Evolutionary conservation across 2,888 invertebrate species (phyloP).

Genomic region (Tetragonula carbonaria): DNA sequence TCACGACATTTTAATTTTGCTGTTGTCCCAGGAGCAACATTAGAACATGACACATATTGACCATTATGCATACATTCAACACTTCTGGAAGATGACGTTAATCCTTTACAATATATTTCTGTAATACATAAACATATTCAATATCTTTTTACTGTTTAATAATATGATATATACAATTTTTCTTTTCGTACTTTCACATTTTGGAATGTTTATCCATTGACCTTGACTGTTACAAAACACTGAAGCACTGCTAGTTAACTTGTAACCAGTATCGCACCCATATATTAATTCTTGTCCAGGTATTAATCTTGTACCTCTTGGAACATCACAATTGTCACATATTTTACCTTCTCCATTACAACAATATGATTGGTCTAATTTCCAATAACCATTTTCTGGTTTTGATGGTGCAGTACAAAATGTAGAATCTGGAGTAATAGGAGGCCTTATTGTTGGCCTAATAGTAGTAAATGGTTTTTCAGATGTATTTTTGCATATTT

Average conservation of each 20-base stretch:
- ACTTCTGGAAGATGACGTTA: conserved; percentile 70
- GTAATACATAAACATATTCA: conserved; percentile 35
- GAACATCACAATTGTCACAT: conserved; percentile 67
- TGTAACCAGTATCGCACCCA: conserved; percentile 75
- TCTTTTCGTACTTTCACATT: conserved; percentile 73
- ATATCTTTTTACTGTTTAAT: not conserved
- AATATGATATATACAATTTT: not conserved
- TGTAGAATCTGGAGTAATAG: not conserved
- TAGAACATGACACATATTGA: conserved; percentile 70
- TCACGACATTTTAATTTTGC: conserved; percentile 73
- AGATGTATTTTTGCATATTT: conserved; percentile 57
- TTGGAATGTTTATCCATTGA: conserved; percentile 74
- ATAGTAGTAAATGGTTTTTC: not conserved
- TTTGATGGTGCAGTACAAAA: conserved; percentile 74
- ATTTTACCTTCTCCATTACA: not conserved
- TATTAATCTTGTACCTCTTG: conserved; percentile 53
- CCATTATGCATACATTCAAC: conserved; percentile 70
- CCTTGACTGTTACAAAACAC: conserved; percentile 75
- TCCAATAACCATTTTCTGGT: conserved; percentile 76
- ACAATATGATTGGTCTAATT: conserved; percentile 73
- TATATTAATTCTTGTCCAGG: conserved; percentile 78
- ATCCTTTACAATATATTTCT: conserved; percentile 77
- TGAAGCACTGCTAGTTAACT: conserved; percentile 61
- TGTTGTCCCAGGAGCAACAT: conserved; percentile 70
- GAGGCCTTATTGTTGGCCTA: not conserved